phyloP scores from a whole-genome alignment of 92 coral and sea anemone genomes.

The Epizoanthus ramosus region DNA sequence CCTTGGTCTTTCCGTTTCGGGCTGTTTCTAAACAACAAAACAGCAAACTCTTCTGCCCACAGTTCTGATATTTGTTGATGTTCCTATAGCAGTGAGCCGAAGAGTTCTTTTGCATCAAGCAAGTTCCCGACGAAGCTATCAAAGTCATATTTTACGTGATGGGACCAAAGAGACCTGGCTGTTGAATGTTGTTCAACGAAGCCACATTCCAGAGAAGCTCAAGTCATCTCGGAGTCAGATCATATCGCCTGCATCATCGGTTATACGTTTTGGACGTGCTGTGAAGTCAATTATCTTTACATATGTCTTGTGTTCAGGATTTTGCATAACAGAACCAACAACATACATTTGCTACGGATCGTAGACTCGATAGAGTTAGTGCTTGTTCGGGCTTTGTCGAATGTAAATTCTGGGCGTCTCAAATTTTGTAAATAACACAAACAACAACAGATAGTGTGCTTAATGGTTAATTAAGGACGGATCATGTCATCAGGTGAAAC shows the following conservation, averaged over 20 bases:
- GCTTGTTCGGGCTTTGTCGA: slow-evolving; percentile 28
- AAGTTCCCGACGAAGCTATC: no score
- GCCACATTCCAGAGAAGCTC: slow-evolving; percentile 6
- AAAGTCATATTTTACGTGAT: background rate
- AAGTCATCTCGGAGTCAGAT: background rate
- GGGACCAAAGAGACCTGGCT: background rate
- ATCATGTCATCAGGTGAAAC: slow-evolving; percentile 74
- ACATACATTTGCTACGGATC: background rate
- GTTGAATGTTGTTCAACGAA: no score
- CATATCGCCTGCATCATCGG: background rate
- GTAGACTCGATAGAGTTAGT: background rate
- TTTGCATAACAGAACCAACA: background rate
- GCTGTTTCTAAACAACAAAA: no score
- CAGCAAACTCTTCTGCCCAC: no score
- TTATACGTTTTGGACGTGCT: background rate
- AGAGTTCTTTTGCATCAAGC: no score
- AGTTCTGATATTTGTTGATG: no score
- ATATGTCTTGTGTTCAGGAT: background rate
- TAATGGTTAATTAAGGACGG: slow-evolving; percentile 82
- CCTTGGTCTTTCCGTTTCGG: no score
- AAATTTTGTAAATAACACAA: slow-evolving; percentile 39
- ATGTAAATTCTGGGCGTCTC: slow-evolving; percentile 43
- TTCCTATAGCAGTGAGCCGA: no score
- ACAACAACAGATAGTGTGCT: slow-evolving; percentile 60
- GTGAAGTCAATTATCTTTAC: background rate